Conservation (phyloP, 2,113 vertebrate genomes). For the Macrotus californicus region DNA sequence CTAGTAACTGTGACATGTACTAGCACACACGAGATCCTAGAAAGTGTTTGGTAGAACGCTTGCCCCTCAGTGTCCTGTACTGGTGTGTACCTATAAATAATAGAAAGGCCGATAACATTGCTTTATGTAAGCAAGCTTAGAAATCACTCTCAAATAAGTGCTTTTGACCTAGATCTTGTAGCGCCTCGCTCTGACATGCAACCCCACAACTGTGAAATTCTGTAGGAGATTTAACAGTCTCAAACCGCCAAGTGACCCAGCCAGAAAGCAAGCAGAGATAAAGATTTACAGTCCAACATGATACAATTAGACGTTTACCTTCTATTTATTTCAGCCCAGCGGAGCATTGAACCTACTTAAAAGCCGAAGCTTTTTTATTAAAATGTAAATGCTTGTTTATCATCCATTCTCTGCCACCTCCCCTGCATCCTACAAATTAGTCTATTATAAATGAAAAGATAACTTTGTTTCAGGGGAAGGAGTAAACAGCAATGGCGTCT, state of each 20-base stretch:
- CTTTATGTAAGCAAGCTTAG: constrained; percentile 87
- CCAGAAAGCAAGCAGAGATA: constrained; percentile 82
- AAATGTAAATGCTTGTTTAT: constrained; percentile 76
- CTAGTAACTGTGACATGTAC: constrained; percentile 57
- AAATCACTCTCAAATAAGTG: constrained; percentile 84
- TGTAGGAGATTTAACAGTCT: constrained; percentile 82
- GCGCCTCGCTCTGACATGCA: constrained; percentile 81
- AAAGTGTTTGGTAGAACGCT: constrained; percentile 70
- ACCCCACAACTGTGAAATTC: constrained; percentile 84
- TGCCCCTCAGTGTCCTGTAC: constrained; percentile 66
- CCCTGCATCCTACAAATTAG: constrained; percentile 77
- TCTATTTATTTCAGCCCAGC: constrained; percentile 79
- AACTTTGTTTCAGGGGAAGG: constrained; percentile 71
- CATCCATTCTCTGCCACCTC: constrained; percentile 67
- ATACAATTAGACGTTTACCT: constrained; percentile 86
- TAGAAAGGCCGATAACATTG: constrained; percentile 80
- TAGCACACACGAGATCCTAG: constrained; percentile 68
- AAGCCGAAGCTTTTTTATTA: constrained; percentile 77
- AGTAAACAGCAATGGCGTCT: constrained; percentile 79
- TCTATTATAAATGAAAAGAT: constrained; percentile 79
- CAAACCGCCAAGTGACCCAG: constrained; percentile 85
- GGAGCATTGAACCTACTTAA: constrained; percentile 78
- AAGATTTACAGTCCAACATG: constrained; percentile 82
- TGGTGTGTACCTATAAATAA: constrained; percentile 78
- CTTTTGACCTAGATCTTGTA: constrained; percentile 88